Percentiles rank a stretch among this genome's conserved stretches.
Evolutionary conservation across 1,140 invertebrate genomes (phyloP).

Genomic region (Drosophila guanche): DNA sequence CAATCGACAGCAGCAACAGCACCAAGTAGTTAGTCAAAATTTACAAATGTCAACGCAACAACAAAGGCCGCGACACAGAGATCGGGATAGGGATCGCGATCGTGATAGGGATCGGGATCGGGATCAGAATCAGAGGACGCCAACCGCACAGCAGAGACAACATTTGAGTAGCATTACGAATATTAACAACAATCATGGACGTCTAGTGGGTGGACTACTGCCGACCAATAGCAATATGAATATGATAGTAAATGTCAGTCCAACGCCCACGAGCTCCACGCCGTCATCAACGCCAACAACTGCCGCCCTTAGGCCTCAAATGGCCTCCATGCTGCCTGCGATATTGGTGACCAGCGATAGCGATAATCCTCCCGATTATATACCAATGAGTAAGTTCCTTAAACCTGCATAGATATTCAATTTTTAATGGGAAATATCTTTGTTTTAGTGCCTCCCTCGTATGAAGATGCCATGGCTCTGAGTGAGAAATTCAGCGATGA

Average conservation of each 20-base stretch:
- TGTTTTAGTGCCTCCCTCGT: slow-evolving; percentile 77
- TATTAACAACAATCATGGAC: slow-evolving; percentile 45
- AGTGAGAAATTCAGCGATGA: slow-evolving; percentile 82
- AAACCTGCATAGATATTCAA: background rate
- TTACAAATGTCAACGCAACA: slow-evolving; percentile 71
- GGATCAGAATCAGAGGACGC: slow-evolving; percentile 23
- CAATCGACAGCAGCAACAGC: slow-evolving; percentile 75
- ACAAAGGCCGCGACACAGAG: slow-evolving; percentile 19
- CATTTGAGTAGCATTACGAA: slow-evolving; percentile 43
- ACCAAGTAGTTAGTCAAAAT: slow-evolving; percentile 79
- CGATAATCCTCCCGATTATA: slow-evolving; percentile 82
- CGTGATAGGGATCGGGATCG: slow-evolving; percentile 1
- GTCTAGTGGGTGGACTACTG: slow-evolving; percentile 58
- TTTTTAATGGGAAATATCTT: background rate
- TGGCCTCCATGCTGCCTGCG: slow-evolving; percentile 55
- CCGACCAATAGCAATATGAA: slow-evolving; percentile 60
- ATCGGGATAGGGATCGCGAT: slow-evolving; percentile 10
- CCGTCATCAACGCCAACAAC: slow-evolving; percentile 69
- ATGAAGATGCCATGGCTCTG: slow-evolving; percentile 81
- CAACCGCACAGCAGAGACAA: slow-evolving; percentile 41
- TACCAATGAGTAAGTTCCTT: slow-evolving; percentile 72
- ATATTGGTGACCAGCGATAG: slow-evolving; percentile 75
- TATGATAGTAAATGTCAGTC: slow-evolving; percentile 46
- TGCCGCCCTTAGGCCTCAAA: slow-evolving; percentile 61
- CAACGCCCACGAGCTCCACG: slow-evolving; percentile 47